These are phyloP conservation scores for Microtus ochrogaster DNA, from an alignment of 2,113 vertebrate species.

Conservation along the genomic window DNA sequence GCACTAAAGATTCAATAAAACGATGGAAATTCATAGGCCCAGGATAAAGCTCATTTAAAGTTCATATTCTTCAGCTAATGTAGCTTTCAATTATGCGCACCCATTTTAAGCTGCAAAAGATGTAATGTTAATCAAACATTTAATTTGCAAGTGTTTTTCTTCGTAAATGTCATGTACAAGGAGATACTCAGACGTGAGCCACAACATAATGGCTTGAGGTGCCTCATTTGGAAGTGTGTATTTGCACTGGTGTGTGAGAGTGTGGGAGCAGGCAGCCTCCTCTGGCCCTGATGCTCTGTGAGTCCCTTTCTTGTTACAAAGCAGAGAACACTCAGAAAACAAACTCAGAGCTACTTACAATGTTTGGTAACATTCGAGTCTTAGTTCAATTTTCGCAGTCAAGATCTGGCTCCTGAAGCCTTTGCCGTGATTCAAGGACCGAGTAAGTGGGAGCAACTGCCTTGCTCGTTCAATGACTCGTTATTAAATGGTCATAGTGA, in stretches of 20 bases:
- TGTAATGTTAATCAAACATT: constrained; percentile 91
- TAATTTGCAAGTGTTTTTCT: constrained; percentile 91
- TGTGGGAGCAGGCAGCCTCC: background rate
- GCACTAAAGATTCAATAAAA: constrained; percentile 76
- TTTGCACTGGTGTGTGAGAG: constrained; percentile 65
- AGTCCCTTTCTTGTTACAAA: constrained; percentile 30
- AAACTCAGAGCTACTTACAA: constrained; percentile 61
- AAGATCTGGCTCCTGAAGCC: constrained; percentile 51
- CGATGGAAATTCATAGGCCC: constrained; percentile 78
- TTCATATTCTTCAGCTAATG: constrained; percentile 87
- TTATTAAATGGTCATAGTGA: constrained; percentile 49
- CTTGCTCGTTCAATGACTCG: constrained; percentile 40
- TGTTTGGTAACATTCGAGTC: constrained; percentile 73
- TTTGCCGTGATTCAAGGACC: constrained; percentile 52
- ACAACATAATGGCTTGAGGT: constrained; percentile 83
- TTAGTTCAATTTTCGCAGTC: constrained; percentile 50
- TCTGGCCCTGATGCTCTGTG: background rate
- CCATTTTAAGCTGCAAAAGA: constrained; percentile 88
- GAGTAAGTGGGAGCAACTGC: background rate
- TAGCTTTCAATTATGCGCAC: constrained; percentile 87
- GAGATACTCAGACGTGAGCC: constrained; percentile 86
- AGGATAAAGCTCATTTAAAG: constrained; percentile 84
- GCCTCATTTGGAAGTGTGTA: constrained; percentile 71
- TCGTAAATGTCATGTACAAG: constrained; percentile 90
- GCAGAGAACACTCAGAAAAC: constrained; percentile 51